phyloP scores from a whole-genome alignment of 2,888 invertebrate genomes.

The Parapristionchus giblindavisi region DNA sequence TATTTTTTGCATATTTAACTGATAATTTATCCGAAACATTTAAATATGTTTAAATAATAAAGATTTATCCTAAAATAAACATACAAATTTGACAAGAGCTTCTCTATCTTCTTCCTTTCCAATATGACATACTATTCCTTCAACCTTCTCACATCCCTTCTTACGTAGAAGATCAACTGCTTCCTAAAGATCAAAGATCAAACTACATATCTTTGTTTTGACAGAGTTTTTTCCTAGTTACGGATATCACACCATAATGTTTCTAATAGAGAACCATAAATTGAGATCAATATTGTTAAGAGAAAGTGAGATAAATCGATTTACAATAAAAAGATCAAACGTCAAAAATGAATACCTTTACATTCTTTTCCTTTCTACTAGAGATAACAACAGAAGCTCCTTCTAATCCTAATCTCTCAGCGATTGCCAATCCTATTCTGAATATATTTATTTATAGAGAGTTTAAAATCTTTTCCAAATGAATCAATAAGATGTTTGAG shows the following conservation, averaged over 20 bases:
- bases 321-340: no score
- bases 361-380: slow-evolving; percentile 88
- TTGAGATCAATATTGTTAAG: no score
- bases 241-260: no score
- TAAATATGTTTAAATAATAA: neutral
- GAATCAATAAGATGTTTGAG: no score
- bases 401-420: slow-evolving; percentile 84
- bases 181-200: slow-evolving; percentile 59
- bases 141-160: slow-evolving; percentile 76
- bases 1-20: neutral
- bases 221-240: no score
- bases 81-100: slow-evolving; percentile 75
- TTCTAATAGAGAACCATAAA: no score
- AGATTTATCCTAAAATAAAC: slow-evolving; percentile 12
- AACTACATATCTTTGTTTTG: neutral
- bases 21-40: neutral
- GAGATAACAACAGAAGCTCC: slow-evolving; percentile 91
- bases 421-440: slow-evolving; percentile 88
- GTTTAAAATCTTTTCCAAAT: no score
- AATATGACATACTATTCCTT: slow-evolving; percentile 90
- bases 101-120: slow-evolving; percentile 82
- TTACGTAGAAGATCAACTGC: slow-evolving; percentile 80
- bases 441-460: no score
- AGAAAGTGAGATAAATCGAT: no score
- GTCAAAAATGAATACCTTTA: slow-evolving; percentile 72